Evolutionary conservation across 2,888 invertebrate genomes (phyloP).

Genomic region (Cacoxenus indagator): DNA sequence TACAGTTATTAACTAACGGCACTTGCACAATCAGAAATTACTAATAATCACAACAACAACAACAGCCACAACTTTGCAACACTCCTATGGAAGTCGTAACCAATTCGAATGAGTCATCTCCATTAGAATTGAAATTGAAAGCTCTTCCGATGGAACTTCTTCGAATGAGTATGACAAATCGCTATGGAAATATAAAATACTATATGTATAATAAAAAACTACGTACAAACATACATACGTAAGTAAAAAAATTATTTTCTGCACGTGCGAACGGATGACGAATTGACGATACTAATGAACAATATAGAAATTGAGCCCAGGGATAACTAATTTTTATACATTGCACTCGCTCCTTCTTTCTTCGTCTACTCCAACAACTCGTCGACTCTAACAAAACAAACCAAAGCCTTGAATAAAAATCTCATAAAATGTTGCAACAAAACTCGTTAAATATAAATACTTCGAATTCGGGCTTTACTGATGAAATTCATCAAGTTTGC

Average conservation of each 20-base stretch:
- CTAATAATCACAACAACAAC: neutral
- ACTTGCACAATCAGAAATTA: too few species aligned
- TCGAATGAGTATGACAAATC: neutral
- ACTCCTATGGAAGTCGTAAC: neutral
- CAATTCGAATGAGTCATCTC: neutral
- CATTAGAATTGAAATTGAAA: neutral
- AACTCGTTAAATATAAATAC: conserved; percentile 14
- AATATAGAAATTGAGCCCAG: neutral
- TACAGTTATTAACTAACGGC: too few species aligned
- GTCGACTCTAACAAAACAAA: too few species aligned
- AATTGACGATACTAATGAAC: neutral
- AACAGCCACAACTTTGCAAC: neutral
- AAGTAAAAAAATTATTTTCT: too few species aligned
- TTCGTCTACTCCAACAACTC: too few species aligned
- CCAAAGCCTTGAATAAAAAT: neutral
- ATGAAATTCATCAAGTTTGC: conserved; percentile 13
- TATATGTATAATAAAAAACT: neutral
- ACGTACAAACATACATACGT: neutral
- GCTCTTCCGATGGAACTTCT: neutral
- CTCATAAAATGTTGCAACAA: conserved; percentile 2
- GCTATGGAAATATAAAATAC: neutral
- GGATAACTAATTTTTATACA: neutral
- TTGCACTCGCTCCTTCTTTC: neutral
- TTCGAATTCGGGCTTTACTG: neutral
- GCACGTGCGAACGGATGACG: too few species aligned